Conservation (phyloP, 1,140 invertebrate species). For the Dufourea novaeangliae region DNA sequence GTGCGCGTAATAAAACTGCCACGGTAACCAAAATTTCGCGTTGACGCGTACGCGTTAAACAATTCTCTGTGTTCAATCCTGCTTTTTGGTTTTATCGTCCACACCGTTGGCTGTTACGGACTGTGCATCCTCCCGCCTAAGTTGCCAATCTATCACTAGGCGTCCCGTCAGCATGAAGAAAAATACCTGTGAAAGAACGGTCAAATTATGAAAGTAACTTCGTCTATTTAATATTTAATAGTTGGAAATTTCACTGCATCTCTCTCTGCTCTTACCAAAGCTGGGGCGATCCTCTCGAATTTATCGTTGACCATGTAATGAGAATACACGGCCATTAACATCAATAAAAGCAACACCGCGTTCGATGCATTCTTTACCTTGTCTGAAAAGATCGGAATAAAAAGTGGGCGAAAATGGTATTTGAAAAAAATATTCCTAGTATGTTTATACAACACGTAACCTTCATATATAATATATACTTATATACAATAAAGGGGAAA, state of each 20-base stretch:
- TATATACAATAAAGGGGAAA: no score
- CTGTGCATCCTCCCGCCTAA: conserved; percentile 78
- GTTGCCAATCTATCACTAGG: conserved; percentile 89
- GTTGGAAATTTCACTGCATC: neutral
- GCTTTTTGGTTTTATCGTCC: conserved; percentile 80
- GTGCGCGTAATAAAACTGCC: neutral
- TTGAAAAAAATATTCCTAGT: no score
- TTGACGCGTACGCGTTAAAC: neutral
- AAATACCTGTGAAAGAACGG: conserved; percentile 86
- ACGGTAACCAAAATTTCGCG: neutral
- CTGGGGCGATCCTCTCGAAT: conserved; percentile 95
- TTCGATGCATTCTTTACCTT: conserved; percentile 95
- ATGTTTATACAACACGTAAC: no score
- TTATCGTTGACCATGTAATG: conserved; percentile 96
- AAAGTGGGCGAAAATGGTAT: neutral
- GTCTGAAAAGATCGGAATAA: conserved; percentile 85
- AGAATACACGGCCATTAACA: conserved; percentile 94
- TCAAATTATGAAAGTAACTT: neutral
- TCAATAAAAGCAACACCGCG: conserved; percentile 89
- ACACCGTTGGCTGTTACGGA: conserved; percentile 75
- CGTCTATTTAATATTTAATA: neutral
- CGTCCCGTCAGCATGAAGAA: conserved; percentile 97
- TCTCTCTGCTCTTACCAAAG: conserved; percentile 83
- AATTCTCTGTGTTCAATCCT: conserved; percentile 76
- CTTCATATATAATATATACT: no score